Evolutionary conservation across 2,888 invertebrate genomes (phyloP).

Genomic region (Hemistola chrysoprasaria): DNA sequence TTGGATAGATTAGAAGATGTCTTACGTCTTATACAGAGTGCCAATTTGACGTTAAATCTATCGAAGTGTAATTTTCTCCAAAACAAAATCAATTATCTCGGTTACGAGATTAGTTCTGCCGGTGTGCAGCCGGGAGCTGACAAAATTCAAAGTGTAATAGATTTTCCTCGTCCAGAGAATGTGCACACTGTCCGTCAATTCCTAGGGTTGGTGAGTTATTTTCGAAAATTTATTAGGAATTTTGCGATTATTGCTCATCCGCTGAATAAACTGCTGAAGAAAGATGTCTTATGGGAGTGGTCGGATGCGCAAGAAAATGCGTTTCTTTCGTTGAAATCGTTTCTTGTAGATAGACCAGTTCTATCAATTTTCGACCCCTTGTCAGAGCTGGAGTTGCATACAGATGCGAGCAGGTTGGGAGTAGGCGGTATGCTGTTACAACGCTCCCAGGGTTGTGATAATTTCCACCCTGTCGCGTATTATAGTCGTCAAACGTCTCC

Average conservation of each 20-base stretch:
- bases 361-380: background rate
- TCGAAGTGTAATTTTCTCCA: too few species aligned
- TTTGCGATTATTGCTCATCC: background rate
- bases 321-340: background rate
- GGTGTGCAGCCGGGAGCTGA: conserved; percentile 9
- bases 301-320: background rate
- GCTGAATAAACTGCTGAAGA: background rate
- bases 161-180: background rate
- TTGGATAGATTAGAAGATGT: background rate
- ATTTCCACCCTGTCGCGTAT: too few species aligned
- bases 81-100: conserved; percentile 11
- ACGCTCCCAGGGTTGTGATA: too few species aligned
- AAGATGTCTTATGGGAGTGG: conserved; percentile 1
- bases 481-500: too few species aligned
- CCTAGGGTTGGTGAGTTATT: conserved; percentile 8
- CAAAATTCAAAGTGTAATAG: background rate
- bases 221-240: conserved; percentile 6
- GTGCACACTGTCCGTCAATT: conserved; percentile 3
- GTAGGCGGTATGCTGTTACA: too few species aligned
- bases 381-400: conserved; percentile 1
- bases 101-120: conserved; percentile 15
- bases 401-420: conserved; percentile 4
- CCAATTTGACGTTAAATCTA: conserved; percentile 1
- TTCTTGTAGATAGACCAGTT: background rate
- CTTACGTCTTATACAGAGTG: background rate